Evolutionary conservation across 2,888 invertebrate genomes (phyloP).

Genomic region (Caenorhabditis uteleia): DNA sequence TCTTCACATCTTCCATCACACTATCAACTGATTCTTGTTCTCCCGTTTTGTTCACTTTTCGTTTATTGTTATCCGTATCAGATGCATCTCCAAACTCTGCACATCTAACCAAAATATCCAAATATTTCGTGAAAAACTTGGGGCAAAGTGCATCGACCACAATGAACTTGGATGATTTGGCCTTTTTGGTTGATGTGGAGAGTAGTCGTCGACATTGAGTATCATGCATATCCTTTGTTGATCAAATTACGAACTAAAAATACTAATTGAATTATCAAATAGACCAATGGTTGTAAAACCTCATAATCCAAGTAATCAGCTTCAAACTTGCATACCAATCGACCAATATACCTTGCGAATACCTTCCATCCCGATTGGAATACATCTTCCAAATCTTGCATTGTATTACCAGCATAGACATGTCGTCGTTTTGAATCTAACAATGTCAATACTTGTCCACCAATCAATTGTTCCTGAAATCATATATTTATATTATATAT

Average conservation of each 20-base stretch:
- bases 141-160: slow-evolving; percentile 31
- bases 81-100: slow-evolving; percentile 38
- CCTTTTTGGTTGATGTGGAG: neutral
- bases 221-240: slow-evolving; percentile 23
- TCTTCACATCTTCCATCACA: slow-evolving; percentile 34
- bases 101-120: slow-evolving; percentile 34
- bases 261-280: no score
- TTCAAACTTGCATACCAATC: slow-evolving; percentile 31
- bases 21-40: slow-evolving; percentile 17
- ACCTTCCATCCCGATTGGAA: slow-evolving; percentile 33
- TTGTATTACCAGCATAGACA: slow-evolving; percentile 15
- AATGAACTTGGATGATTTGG: slow-evolving; percentile 14
- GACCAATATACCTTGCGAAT: slow-evolving; percentile 28
- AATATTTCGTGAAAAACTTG: slow-evolving; percentile 27
- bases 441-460: slow-evolving; percentile 34
- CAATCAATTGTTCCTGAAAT: slow-evolving; percentile 27
- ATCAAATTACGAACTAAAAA: slow-evolving; percentile 36
- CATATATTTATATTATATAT: no score
- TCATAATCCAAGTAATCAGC: slow-evolving; percentile 29
- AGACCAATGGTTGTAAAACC: no score
- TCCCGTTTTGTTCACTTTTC: neutral
- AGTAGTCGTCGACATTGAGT: neutral
- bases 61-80: slow-evolving; percentile 9
- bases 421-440: slow-evolving; percentile 28
- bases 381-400: slow-evolving; percentile 31